Base-by-base conservation (phyloP, 2,113 vertebrate genomes). In the Clarias magur region DNA sequence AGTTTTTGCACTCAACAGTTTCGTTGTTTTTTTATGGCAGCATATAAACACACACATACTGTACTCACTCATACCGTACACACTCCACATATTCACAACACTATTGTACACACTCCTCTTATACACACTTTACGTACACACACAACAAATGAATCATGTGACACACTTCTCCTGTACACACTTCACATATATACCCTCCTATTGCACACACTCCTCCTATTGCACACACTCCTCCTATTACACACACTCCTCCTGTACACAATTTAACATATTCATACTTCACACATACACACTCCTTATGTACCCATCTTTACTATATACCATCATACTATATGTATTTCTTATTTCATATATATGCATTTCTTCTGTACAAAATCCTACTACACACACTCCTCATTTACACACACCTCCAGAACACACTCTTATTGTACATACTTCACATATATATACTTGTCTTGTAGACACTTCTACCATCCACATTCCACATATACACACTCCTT, bases 221-320 rank as follows among this genome's bases (percentile, higher is more conserved):
- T 73, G 2, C 19, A 38, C 38, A 25, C 92, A 34, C 30, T 34
- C 30, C 30, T 92, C 81, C 62, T 62, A 4, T 0, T 73, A 0
- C 10, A 25, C 30, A 38, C 30, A 38, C 6, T 72, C 17, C 8
- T 21, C 5, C 1, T 42, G 1, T 53, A 53, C 42, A 76, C 21
- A 42, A 34, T 10, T 17, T 3, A 17, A 34, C 12, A 59, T 59
- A 17, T 30, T 8, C 67, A 34, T 1, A 34, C 16, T 70, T 30
- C 30, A 19, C 15, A 6, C 3, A 19, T 17, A 70, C 67, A 70
- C 67, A 70, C 30, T 70, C 30, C 67, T 8, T 1, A 5, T 70
- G 3, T 13, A 48, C 48, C 7, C 48, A 8, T 48, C 48, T 48
- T 8, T 48, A 48, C 48, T 48, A 48, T 48, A 73, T 34, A 73